Evolutionary conservation across 2,888 invertebrate genomes (phyloP), one percentile per base, ranked within the genome.

Genomic region (Chrysotoxum bicinctum): DNA sequence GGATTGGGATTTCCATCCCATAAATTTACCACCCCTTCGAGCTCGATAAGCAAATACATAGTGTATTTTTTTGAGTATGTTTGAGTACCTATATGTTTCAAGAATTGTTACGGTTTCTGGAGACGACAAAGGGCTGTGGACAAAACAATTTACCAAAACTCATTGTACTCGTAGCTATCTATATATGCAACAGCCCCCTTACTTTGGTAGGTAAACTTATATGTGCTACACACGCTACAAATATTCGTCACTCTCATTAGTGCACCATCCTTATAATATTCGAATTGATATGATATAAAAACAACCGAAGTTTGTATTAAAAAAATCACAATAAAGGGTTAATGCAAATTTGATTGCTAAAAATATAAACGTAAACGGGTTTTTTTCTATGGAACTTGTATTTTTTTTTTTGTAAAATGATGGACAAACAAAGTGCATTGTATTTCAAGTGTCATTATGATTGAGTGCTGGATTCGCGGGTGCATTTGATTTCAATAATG

Each of bases 361-460:
- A 52, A 72, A 52, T 12, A 2, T 52, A n/a, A 26, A 52, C n/a
- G 26, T 30, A 52, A 52, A 75, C 80, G 37, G 70, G 81, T 81
- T 76, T 52, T 52, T 9, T 35, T 14, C 4, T n/a, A 54, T 21
- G 14, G 48, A 74, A 37, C 66, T 60, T 60, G 23, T 40, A 35
- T 21, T 35, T 32, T 3, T 23, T 21, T 6, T 37, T 30, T 10
- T 19, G 23, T 14, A 30, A 21, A 26, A 60, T 19, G 43, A 45
- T 14, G 40, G 30, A 26, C 23, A 35, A 40, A 81, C 75, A 69
- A 75, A 37, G 26, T 14, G 60, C 21, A 72, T 43, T 70, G 81
- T 69, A 37, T 70, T 43, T 70, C 62, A 37, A 81, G 81, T 76
- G 70, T 76, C 81, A 81, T 81, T 76, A 81, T 76, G 81, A 81